phyloP scores from a whole-genome alignment of 2,888 invertebrate genomes.

The Coecobrya sp. region DNA sequence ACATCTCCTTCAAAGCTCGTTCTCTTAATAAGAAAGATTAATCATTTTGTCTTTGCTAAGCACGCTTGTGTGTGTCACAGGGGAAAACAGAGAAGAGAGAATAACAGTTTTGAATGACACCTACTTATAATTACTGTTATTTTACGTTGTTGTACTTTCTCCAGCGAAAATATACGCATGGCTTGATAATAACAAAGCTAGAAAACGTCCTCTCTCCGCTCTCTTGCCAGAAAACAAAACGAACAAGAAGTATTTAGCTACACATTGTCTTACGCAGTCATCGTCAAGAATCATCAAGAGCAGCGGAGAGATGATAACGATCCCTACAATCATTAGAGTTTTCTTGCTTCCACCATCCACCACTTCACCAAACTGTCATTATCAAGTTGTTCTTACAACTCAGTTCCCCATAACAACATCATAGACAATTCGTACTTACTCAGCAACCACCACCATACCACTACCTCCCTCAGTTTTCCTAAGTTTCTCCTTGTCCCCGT shows the following conservation, averaged over 20 bases:
- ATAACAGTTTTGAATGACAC: conserved; percentile 40
- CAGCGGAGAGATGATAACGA: conserved; percentile 69
- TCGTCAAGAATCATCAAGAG: conserved; percentile 52
- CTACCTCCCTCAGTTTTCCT: not conserved
- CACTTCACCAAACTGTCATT: conserved; percentile 59
- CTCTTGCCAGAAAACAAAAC: not conserved
- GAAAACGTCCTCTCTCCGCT: not conserved
- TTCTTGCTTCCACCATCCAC: conserved; percentile 44
- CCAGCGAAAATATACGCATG: conserved; percentile 29
- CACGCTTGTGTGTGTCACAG: not conserved
- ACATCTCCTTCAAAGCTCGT: not conserved
- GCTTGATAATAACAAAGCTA: conserved; percentile 19
- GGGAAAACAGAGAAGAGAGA: not conserved
- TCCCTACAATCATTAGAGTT: conserved; percentile 75
- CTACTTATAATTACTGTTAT: conserved; percentile 43
- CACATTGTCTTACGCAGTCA: conserved; percentile 42
- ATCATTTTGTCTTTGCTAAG: conserved; percentile 18
- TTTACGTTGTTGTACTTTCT: not conserved
- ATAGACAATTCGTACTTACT: conserved; percentile 34
- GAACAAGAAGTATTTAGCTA: conserved; percentile 36
- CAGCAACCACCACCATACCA: conserved; percentile 21
- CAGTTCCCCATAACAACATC: conserved; percentile 4
- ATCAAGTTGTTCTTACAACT: conserved; percentile 52
- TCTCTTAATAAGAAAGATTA: conserved; percentile 35
- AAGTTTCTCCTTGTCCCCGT: not conserved